Evolutionary conservation across 1,140 invertebrate genomes (phyloP).

Genomic region (Potamilus streckersoni): DNA sequence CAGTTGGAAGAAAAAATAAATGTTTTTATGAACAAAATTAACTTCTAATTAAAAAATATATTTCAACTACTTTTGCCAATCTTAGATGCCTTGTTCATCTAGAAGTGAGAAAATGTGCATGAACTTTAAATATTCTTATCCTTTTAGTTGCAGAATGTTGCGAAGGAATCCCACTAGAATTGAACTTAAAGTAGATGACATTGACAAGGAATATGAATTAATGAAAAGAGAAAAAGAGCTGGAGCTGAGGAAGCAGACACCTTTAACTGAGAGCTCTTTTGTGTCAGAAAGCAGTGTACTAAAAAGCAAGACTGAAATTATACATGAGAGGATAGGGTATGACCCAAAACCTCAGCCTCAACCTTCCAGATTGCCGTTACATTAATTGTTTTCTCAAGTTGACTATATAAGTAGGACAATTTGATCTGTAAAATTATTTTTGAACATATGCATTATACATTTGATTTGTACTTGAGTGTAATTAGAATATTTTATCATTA

Average conservation of each 20-base stretch:
- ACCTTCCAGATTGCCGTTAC: slow-evolving; percentile 9
- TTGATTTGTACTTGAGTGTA: too few species aligned
- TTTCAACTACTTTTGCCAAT: too few species aligned
- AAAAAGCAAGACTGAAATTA: slow-evolving; percentile 24
- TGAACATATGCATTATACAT: too few species aligned
- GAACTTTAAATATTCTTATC: neutral
- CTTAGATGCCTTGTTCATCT: neutral
- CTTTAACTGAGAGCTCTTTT: neutral
- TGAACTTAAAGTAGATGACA: slow-evolving; percentile 26
- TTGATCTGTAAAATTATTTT: too few species aligned
- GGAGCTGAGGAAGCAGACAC: slow-evolving; percentile 4
- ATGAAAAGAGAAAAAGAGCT: slow-evolving; percentile 23
- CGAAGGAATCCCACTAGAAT: slow-evolving; percentile 27
- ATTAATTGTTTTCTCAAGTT: too few species aligned
- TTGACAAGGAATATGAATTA: slow-evolving; percentile 29
- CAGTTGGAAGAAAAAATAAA: too few species aligned
- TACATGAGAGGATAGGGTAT: slow-evolving; percentile 32
- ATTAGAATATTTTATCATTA: too few species aligned
- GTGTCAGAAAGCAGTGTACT: slow-evolving; percentile 8
- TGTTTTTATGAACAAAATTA: too few species aligned
- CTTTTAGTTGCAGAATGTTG: slow-evolving; percentile 10
- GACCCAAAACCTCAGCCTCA: slow-evolving; percentile 27
- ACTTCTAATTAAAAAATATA: too few species aligned
- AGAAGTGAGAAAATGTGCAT: neutral
- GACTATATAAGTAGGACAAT: too few species aligned